phyloP scores from a whole-genome alignment of 1,140 invertebrate species.

The Drepana arcuata region DNA sequence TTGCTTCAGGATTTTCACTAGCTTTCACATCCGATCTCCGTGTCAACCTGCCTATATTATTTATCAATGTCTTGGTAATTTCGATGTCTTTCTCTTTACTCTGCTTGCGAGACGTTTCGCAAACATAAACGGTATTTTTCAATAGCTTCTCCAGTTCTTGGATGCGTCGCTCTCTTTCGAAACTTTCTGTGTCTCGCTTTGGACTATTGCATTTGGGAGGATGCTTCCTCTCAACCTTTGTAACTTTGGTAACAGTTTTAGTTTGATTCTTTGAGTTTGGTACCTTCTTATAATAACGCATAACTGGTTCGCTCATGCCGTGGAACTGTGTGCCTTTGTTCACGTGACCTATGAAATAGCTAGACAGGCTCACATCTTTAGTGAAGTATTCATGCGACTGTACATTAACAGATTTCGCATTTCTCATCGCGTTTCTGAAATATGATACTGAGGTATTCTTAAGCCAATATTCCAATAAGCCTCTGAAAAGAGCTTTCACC shows the following conservation, averaged over 20 bases:
- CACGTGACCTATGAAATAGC: constrained; percentile 16
- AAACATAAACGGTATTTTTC: constrained; percentile 53
- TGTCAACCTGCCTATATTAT: constrained; percentile 31
- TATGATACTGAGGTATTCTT: constrained; percentile 22
- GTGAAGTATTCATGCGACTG: constrained; percentile 37
- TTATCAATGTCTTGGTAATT: constrained; percentile 39
- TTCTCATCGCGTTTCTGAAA: constrained; percentile 21
- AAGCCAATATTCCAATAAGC: constrained; percentile 47
- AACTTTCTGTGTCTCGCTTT: constrained; percentile 24
- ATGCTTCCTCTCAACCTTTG: constrained; percentile 8
- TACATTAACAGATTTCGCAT: constrained; percentile 27
- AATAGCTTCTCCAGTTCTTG: constrained; percentile 46
- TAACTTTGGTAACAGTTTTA: constrained; percentile 7
- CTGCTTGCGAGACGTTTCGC: constrained; percentile 24
- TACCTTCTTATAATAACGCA: too few species aligned
- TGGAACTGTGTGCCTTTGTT: constrained; percentile 35
- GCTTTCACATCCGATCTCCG: constrained; percentile 8
- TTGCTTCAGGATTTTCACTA: constrained; percentile 9
- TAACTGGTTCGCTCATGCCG: constrained; percentile 20
- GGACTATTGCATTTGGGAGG: constrained; percentile 11
- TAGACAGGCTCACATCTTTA: constrained; percentile 38
- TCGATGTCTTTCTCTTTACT: constrained; percentile 37
- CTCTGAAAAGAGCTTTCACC: constrained; percentile 40
- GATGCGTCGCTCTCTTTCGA: constrained; percentile 38
- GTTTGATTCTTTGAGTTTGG: constrained; percentile 10